Evolutionary conservation across 2,113 vertebrate genomes (phyloP), one percentile per base, ranked within the genome.

Genomic region (Lipotes vexillifer): DNA sequence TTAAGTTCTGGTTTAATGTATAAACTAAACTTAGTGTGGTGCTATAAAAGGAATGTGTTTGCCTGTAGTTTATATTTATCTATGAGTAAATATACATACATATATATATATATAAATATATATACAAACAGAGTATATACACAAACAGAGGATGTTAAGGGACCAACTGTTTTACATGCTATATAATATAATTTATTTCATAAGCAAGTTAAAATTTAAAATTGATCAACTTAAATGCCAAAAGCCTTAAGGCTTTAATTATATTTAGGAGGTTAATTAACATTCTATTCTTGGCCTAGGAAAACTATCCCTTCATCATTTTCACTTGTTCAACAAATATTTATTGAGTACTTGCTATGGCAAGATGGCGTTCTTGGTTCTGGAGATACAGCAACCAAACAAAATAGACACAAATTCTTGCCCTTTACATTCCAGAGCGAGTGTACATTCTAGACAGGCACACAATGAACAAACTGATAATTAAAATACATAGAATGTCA

Each of bases 171-270:
- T 83, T 41, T 33, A 17, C 74, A 0, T 87, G 59, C 23, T 97
- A 6, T 33, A 4, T n/a, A 68, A 38, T 68, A 74, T 49, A 86
- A 68, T 88, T 89, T 38, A 21, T 90, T 96, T 96, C 87, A 29
- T 29, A 97, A 96, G 57, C 49, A 33, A 78, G 93, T 18, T 75
- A 36, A 86, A 96, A 36, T 96, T 96, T 96, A 55, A 82, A 90
- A 85, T 61, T 2, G 3, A 6, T 85, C 55, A 93, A 44, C 77
- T 46, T 80, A 91, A 93, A 49, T 96, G 46, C 33, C 31, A 96
- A 87, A 82, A 44, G 13, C 36, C 94, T 97, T 96, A 77, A 23
- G 66, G 94, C 29, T 94, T 97, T 80, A n/a, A 25, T 85, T 93
- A 44, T 52, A 41, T 93, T 96, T 93, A 63, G 10, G 1, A 78